These are phyloP conservation scores for Podiceps cristatus DNA, from an alignment of 2,113 vertebrate species.

Conservation along the genomic window DNA sequence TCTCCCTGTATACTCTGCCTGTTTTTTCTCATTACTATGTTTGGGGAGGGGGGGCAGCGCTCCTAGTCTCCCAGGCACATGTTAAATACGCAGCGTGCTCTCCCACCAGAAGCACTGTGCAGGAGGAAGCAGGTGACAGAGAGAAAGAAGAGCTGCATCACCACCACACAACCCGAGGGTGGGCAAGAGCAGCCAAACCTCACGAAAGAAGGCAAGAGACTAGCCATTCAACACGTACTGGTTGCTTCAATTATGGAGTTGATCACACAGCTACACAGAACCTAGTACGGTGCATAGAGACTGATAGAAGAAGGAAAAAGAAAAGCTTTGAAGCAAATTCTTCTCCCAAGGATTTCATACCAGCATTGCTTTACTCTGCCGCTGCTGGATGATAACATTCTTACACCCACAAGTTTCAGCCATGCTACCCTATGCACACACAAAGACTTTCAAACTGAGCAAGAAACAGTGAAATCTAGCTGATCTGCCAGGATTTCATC, in stretches of 20 bases:
- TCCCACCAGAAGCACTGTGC: neutral
- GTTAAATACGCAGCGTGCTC: neutral
- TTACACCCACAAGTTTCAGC: neutral
- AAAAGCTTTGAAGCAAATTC: neutral
- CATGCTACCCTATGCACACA: neutral
- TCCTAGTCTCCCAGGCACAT: neutral
- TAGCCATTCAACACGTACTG: neutral
- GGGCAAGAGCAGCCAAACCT: neutral
- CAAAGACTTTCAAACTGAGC: neutral
- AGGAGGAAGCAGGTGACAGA: neutral
- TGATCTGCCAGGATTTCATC: neutral
- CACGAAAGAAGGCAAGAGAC: accelerated
- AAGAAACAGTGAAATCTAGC: neutral
- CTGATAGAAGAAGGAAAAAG: neutral
- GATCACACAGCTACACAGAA: neutral
- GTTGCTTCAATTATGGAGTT: neutral
- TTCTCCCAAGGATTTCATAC: neutral
- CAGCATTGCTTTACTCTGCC: neutral
- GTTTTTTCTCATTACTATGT: neutral
- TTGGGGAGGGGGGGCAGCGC: no score
- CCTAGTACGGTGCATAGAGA: neutral
- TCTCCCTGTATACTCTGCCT: neutral
- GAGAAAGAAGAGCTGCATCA: neutral
- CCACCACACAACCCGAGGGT: neutral
- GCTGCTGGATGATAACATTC: neutral